A percentile compares a stretch with the other conserved stretches of the same genome.
phyloP scores from a whole-genome alignment of 2,888 invertebrate genomes.

The Hyles lineata region DNA sequence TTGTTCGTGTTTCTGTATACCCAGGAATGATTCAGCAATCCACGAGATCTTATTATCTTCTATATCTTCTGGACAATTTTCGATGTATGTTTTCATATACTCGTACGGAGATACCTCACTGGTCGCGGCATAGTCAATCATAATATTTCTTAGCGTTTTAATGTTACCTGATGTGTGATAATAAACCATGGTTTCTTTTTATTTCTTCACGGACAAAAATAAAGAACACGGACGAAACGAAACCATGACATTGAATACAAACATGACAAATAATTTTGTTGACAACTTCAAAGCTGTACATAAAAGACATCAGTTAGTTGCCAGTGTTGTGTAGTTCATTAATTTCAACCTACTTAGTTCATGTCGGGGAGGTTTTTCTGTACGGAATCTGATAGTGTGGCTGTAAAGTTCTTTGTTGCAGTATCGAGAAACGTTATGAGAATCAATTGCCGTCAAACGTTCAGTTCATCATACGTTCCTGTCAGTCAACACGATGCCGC shows the following conservation, averaged over 20 bases:
- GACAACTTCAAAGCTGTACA: conserved; percentile 40
- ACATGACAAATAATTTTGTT: conserved; percentile 57
- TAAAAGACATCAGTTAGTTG: background rate
- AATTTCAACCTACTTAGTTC: background rate
- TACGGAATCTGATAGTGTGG: background rate
- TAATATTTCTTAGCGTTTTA: conserved; percentile 67
- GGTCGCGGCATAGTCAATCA: conserved; percentile 59
- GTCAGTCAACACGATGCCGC: conserved; percentile 51
- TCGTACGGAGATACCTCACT: conserved; percentile 67
- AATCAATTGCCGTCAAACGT: conserved; percentile 49
- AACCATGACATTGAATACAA: conserved; percentile 55
- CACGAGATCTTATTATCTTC: conserved; percentile 71
- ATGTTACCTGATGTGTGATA: conserved; percentile 74
- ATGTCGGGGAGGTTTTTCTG: conserved; percentile 3
- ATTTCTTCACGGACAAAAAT: conserved; percentile 38
- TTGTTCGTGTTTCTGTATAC: conserved; percentile 64
- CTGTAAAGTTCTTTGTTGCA: conserved; percentile 20
- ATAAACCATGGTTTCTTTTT: conserved; percentile 67
- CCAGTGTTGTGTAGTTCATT: conserved; percentile 21
- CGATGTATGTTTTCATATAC: conserved; percentile 71
- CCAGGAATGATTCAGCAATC: conserved; percentile 72
- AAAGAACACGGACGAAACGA: conserved; percentile 46
- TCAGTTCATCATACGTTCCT: conserved; percentile 54
- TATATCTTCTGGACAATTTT: conserved; percentile 65
- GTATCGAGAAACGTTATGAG: conserved; percentile 27